Evolutionary conservation across 2,888 invertebrate species (phyloP).

Genomic region (Standfussiana lucernea): DNA sequence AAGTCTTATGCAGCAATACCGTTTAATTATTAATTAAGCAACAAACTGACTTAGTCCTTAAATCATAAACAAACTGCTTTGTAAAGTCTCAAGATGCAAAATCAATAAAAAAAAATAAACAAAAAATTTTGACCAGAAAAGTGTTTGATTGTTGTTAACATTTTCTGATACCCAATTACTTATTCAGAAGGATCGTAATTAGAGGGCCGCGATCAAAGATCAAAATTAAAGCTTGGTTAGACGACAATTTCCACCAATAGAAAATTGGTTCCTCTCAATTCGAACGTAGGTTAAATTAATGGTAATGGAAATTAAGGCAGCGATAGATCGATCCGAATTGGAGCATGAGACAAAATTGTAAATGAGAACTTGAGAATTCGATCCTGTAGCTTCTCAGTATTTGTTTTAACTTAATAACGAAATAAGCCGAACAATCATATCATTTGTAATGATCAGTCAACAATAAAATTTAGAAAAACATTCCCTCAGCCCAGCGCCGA

Average conservation of each 20-base stretch:
- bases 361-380: conserved; percentile 22
- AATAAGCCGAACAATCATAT: conserved; percentile 24
- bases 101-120: neutral
- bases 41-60: neutral
- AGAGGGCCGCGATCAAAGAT: conserved; percentile 39
- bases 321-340: conserved; percentile 51
- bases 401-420: conserved; percentile 34
- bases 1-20: neutral
- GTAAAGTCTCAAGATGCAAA: neutral
- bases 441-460: neutral
- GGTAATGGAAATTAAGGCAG: conserved; percentile 51
- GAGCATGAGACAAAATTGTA: conserved; percentile 39
- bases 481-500: neutral
- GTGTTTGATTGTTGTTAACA: conserved; percentile 8
- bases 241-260: conserved; percentile 46
- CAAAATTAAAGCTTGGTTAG: conserved; percentile 47
- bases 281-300: conserved; percentile 58
- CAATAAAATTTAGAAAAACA: no score
- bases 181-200: conserved; percentile 42
- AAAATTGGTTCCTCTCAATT: conserved; percentile 45
- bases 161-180: conserved; percentile 35
- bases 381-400: neutral
- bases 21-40: neutral
- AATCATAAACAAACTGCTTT: neutral
- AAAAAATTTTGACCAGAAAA: neutral